Percentiles rank a stretch among this genome's conserved stretches.
Evolutionary conservation across 2,888 invertebrate species (phyloP).

Genomic region (Falcaria lacertinaria): DNA sequence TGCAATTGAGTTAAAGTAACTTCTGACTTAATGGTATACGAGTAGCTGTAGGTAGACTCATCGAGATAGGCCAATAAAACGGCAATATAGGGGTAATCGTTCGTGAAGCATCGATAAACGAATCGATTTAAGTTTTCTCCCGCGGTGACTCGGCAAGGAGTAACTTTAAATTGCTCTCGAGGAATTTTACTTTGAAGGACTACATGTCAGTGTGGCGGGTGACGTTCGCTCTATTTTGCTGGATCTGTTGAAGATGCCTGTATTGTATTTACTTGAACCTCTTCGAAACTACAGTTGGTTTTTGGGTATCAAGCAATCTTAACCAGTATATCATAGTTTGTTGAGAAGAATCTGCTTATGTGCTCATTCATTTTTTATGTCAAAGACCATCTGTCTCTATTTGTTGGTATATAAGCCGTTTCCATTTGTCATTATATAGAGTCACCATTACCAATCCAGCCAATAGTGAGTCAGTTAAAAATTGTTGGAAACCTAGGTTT

Average conservation of each 20-base stretch:
- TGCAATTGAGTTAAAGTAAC: too few relatives aligned
- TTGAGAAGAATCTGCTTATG: too few relatives aligned
- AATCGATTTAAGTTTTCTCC: slow-evolving; percentile 73
- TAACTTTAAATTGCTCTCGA: slow-evolving; percentile 75
- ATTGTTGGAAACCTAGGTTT: too few relatives aligned
- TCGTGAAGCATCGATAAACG: slow-evolving; percentile 74
- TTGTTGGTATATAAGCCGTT: too few relatives aligned
- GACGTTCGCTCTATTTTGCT: slow-evolving; percentile 28
- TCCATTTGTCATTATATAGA: too few relatives aligned
- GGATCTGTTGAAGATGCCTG: neutral
- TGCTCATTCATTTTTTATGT: too few relatives aligned
- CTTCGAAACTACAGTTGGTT: too few relatives aligned
- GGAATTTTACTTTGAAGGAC: slow-evolving; percentile 62
- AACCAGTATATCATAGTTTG: too few relatives aligned
- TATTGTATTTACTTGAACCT: neutral
- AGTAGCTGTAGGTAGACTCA: slow-evolving; percentile 4
- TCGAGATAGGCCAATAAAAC: slow-evolving; percentile 57
- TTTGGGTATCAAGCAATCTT: neutral
- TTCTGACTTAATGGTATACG: slow-evolving; percentile 2
- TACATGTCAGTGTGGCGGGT: slow-evolving; percentile 25
- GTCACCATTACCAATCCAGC: too few relatives aligned
- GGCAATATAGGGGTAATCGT: slow-evolving; percentile 67
- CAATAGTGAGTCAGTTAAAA: too few relatives aligned
- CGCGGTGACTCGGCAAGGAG: slow-evolving; percentile 57
- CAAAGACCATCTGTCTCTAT: too few relatives aligned